A percentile compares a stretch with the other conserved stretches of the same genome.
Conservation (phyloP, 2,888 invertebrate genomes). For the Spodoptera picta region DNA sequence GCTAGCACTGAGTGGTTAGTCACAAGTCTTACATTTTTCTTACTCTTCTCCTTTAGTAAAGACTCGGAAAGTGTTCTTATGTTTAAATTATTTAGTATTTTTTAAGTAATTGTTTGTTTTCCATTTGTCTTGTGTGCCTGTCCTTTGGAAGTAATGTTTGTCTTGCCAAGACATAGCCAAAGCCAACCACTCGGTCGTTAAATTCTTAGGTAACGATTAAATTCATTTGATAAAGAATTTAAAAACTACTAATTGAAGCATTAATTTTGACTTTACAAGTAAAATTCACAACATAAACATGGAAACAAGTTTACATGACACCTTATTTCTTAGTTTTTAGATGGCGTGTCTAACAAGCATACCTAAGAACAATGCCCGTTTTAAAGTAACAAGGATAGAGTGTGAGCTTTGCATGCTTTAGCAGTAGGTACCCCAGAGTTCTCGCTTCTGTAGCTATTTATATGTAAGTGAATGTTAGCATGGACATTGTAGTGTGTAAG, state of each 20-base stretch:
- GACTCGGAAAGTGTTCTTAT: conserved; percentile 46
- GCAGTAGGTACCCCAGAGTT: conserved; percentile 46
- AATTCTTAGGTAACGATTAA: conserved; percentile 43
- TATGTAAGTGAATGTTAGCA: conserved; percentile 48
- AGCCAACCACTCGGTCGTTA: conserved; percentile 59
- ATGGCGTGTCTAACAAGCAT: conserved; percentile 60
- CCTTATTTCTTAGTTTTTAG: conserved; percentile 61
- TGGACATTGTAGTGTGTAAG: conserved; percentile 51
- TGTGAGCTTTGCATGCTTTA: conserved; percentile 69
- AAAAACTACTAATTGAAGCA: conserved; percentile 6
- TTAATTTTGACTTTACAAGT: conserved; percentile 11
- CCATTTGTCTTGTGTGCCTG: conserved; percentile 37
- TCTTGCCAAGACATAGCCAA: conserved; percentile 9
- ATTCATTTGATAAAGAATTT: conserved; percentile 45
- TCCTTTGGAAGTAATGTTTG: conserved; percentile 13
- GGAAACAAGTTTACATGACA: conserved; percentile 48
- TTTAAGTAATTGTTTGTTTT: conserved; percentile 21
- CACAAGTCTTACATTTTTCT: conserved; percentile 20
- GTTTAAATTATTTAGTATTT: conserved; percentile 18
- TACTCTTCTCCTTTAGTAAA: conserved; percentile 21
- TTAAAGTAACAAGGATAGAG: conserved; percentile 46
- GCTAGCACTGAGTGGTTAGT: conserved; percentile 49
- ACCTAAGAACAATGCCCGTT: conserved; percentile 49
- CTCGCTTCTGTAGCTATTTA: conserved; percentile 62
- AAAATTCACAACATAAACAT: conserved; percentile 7